Evolutionary conservation across 2,797 vertebrate genomes (phyloP).

Genomic region (Bucorvus abyssinicus): DNA sequence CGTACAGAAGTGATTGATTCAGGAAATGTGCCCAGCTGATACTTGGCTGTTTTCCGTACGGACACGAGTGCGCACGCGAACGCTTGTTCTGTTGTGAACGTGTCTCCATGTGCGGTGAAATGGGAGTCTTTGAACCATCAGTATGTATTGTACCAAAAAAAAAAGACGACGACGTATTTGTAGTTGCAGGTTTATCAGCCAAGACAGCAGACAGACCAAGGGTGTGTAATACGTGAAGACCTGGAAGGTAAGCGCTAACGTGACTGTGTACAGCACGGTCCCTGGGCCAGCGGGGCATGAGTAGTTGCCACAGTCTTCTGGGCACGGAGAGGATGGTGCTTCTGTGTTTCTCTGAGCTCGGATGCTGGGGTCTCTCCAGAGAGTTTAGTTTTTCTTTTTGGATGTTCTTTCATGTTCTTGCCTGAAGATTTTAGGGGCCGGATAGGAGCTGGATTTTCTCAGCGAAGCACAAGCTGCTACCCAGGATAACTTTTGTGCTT

Average conservation of each 20-base stretch:
- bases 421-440: neutral
- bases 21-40: neutral
- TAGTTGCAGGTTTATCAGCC: neutral
- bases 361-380: neutral
- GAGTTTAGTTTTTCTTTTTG: neutral
- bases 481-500: neutral
- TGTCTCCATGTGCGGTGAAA: neutral
- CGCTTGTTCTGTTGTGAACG: fast-evolving
- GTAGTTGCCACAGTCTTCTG: neutral
- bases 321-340: neutral
- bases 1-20: neutral
- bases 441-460: neutral
- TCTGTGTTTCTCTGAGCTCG: fast-evolving
- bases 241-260: neutral
- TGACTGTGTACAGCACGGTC: neutral
- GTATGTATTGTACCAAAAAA: neutral
- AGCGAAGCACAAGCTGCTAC: neutral
- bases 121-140: neutral
- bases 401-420: neutral
- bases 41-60: neutral
- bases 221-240: neutral
- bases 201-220: neutral
- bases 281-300: neutral
- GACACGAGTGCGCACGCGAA: neutral
- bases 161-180: neutral